These are phyloP conservation scores for Papilio machaon DNA, from an alignment of 1,140 invertebrate genomes.

Conservation along the genomic window DNA sequence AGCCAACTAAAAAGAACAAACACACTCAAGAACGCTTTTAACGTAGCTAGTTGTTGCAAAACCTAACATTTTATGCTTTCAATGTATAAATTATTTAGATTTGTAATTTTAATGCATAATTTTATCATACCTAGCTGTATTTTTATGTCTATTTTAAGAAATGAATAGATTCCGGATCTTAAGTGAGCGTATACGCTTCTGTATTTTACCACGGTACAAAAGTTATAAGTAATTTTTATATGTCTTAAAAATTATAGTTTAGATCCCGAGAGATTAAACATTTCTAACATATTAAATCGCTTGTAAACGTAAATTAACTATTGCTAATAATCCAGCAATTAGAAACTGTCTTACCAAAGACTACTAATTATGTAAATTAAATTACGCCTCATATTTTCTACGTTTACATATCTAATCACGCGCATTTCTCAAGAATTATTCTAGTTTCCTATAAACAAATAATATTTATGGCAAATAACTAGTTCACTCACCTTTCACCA, in stretches of 20 bases:
- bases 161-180: background rate
- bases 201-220: background rate
- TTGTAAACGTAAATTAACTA: background rate
- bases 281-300: background rate
- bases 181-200: background rate
- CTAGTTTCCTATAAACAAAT: constrained; percentile 6
- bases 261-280: background rate
- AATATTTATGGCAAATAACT: constrained; percentile 23
- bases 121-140: background rate
- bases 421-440: background rate
- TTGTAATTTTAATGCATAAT: background rate
- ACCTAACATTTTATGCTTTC: background rate
- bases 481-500: constrained; percentile 30
- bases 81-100: background rate
- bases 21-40: background rate
- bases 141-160: background rate
- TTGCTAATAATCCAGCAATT: constrained; percentile 5
- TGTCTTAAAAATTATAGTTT: too few relatives aligned
- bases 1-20: background rate
- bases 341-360: constrained; percentile 14
- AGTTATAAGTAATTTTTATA: background rate
- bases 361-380: constrained; percentile 14
- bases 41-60: background rate
- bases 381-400: constrained; percentile 8
- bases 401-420: constrained; percentile 16